Evolutionary conservation across 2,113 vertebrate species (phyloP), one percentile per base, ranked within the genome.

Genomic region (Carassius carassius): DNA sequence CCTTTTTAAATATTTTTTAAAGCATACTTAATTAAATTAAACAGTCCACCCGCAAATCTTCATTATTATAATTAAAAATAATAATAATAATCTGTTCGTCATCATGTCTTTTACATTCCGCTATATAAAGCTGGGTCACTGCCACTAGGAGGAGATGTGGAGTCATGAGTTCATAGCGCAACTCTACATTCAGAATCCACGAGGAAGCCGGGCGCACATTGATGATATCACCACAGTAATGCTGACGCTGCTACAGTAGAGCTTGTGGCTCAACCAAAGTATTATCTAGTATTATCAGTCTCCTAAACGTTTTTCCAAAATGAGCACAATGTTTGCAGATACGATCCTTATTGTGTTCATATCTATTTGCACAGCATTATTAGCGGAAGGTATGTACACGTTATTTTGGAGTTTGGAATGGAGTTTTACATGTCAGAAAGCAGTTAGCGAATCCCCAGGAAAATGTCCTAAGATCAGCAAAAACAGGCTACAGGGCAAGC

Each of bases 281-380:
- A 56, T 60, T 47, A 51, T 29, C 29, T 29, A 62, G 23, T 79
- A 56, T 60, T 47, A 51, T 8, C 16, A 13, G 23, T 35, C 10
- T 54, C 6, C 23, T 25, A 54, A 7, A 73, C 7, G 32, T n/a
- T 8, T 32, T 13, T 17, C 0, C 85, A 92, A 8, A 60, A 99
- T 99, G 98, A 98, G 95, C 77, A 99, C 98, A 0, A 99, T 99
- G 98, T 99, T 99, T 37, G 96, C 98, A 0, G 98, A 99, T 76
- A 99, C 98, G 0, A 93, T 99, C 4, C 95, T 99, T 17, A 99
- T 99, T 87, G 98, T 99, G 0, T 99, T 99, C 19, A 99, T 99
- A 87, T 99, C 98, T 0, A 94, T 99, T 7, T 99, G 98, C 82
- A 99, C 98, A 0, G 98, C 98, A 44, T 92, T 99, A 88, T 91